Base-by-base conservation (phyloP, 2,797 vertebrate species). In the Okamejei kenojei region DNA sequence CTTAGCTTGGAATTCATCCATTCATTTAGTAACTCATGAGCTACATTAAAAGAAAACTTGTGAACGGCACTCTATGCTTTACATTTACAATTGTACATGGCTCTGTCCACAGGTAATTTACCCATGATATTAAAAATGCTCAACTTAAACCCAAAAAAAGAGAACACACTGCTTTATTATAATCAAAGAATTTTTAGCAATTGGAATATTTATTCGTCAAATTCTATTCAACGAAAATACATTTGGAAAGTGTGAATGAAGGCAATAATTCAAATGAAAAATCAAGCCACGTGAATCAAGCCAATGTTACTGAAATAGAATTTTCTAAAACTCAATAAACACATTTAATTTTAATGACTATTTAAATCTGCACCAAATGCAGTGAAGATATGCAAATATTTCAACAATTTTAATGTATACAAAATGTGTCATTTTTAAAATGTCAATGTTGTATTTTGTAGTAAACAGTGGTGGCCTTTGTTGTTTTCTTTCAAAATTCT, bases 1-100 rank as follows among this genome's bases (percentile, higher is more conserved):
- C 96, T 96, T 94, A 98, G 94, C 90, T 98, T 98, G 94, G 94
- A 97, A 94, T 96, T 96, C 95, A 98, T 95, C 98, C 98, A 99
- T 78, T 96, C 96, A 90, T 94, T 96, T 76, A 99, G 96, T 94
- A 99, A 95, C 82, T 96, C 96, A 94, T 97, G 97, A 94, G 98
- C 99, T 99, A 95, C 73, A 94, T 93, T 74, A 13, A 58, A 76
- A 92, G 90, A 32, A 76, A 91, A 73, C 54, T 45, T 92, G 68
- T 54, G 38, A 92, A 54, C 11, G 35, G 38, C 90, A 68, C 11
- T 92, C 74, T 76, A 74, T 54, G 0, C 38, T 92, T 9, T 38
- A 19, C 71, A 92, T 73, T 74, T 76, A 76, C 3, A 58, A 1
- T 45, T n/a, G 1, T 29, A 86, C 58, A 86, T 1, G 45, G 45